phyloP scores from a whole-genome alignment of 2,888 invertebrate species.

The Crematogaster levior region DNA sequence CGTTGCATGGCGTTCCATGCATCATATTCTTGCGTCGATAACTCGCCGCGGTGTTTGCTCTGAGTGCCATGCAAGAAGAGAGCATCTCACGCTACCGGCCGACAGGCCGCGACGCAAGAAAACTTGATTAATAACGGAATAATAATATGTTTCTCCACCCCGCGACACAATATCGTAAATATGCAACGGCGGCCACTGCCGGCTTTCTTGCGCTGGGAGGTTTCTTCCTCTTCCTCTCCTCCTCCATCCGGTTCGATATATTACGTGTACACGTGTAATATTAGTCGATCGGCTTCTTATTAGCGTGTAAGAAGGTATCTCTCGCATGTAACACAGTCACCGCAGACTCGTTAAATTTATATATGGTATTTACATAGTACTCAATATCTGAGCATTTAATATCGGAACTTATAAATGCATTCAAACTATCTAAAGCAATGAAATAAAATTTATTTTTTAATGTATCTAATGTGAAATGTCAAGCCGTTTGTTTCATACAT shows the following conservation, averaged over 20 bases:
- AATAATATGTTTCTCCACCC: constrained; percentile 77
- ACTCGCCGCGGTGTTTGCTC: constrained; percentile 70
- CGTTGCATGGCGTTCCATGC: constrained; percentile 77
- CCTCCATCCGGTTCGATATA: constrained; percentile 20
- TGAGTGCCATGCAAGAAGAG: constrained; percentile 74
- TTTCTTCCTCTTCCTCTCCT: constrained; percentile 7
- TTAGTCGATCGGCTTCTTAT: constrained; percentile 47
- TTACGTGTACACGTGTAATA: constrained; percentile 46
- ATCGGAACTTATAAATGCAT: neutral
- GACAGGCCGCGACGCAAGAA: constrained; percentile 77
- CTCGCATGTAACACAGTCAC: constrained; percentile 13
- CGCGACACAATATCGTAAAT: constrained; percentile 53
- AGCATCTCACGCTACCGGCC: constrained; percentile 75
- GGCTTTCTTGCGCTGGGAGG: constrained; percentile 30
- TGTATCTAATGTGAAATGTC: neutral
- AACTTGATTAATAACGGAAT: constrained; percentile 83
- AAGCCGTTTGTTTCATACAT: neutral
- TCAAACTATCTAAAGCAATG: neutral
- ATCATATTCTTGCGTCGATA: constrained; percentile 79
- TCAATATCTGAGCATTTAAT: neutral
- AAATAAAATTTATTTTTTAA: neutral
- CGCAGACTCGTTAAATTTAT: neutral
- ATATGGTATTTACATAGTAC: neutral
- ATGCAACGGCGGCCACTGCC: constrained; percentile 25
- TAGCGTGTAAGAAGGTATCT: constrained; percentile 33